A percentile compares a stretch with the other conserved stretches of the same genome.
phyloP scores from a whole-genome alignment of 2,113 vertebrate species.

The Ciconia stormi region DNA sequence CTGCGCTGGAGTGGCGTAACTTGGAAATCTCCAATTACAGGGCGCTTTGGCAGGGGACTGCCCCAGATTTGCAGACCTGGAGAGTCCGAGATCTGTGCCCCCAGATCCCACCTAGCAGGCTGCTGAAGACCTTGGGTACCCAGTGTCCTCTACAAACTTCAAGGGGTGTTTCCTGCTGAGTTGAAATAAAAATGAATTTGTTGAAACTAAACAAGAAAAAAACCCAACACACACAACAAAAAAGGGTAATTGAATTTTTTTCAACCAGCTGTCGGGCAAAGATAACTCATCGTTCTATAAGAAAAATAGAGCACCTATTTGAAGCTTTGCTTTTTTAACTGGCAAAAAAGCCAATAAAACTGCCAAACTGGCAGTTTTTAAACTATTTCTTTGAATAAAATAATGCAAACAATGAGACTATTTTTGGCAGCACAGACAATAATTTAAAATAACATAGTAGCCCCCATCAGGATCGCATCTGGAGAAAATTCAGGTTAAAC shows the following conservation, averaged over 20 bases:
- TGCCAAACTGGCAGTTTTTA: no score
- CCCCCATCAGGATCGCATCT: background rate
- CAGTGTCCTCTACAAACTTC: background rate
- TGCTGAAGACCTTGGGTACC: background rate
- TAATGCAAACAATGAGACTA: background rate
- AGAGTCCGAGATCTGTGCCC: background rate
- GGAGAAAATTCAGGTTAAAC: background rate
- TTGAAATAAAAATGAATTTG: background rate
- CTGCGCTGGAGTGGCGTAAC: background rate
- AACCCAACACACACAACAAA: background rate
- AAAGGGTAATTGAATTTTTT: background rate
- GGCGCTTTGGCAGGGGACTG: background rate
- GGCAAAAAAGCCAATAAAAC: no score
- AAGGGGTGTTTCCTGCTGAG: background rate
- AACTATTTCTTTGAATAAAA: background rate
- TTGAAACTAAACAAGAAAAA: background rate
- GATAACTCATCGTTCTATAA: background rate
- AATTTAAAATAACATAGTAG: background rate
- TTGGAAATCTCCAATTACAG: background rate
- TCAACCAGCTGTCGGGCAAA: background rate
- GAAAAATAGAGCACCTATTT: background rate
- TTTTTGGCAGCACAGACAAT: background rate
- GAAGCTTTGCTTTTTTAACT: background rate
- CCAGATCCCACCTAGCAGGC: background rate
- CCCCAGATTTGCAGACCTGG: background rate